Base-by-base conservation (phyloP, 2,888 invertebrate genomes). In the Pristionchus arcanus region DNA sequence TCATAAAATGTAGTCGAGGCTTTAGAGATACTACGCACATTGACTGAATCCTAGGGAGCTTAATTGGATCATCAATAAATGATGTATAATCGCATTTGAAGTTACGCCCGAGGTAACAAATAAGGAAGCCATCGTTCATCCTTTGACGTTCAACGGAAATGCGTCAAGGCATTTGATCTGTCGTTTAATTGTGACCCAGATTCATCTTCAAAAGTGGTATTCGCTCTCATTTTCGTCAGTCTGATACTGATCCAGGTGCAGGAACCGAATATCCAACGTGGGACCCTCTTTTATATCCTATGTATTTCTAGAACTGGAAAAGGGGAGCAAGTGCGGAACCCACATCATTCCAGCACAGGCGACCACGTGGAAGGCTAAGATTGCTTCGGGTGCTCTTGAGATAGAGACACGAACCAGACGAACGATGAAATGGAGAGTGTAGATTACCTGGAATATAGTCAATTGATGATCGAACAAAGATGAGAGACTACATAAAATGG, bases 361-460 rank as follows among this genome's bases (percentile, higher is more conserved):
- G 4, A 88, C 19, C 31, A 88, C n/a, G 25, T 88, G 87, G 34
- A 88, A 71, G 68, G 74, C 31, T 0, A 88, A 37, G 16, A 88
- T 88, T 25, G 87, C 87, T 15, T 88, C 87, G 34, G 87, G 87
- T 5, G 87, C 87, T 55, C 55, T n/a, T 0, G 87, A 88, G 11
- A 88, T 88, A 19, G 55, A 28, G 3, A 74, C 55, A 21, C 87
- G 71, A 28, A 74, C 87, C n/a, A 88, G 87, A 3, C 87, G 87
- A 74, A 88, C 87, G 55, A 88, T 74, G 74, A 88, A 88, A 19
- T 88, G 87, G 15, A 88, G 74, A 2, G 87, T 74, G 87, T 88
- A 88, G 71, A 88, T 88, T 3, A 74, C 55, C 87, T 88, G 28
- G 11, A 71, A 53, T 49, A 49, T 0, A 42, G 42, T 42, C 42